phyloP scores from a whole-genome alignment of 23 tunicate species.

The Corella eumyota region DNA sequence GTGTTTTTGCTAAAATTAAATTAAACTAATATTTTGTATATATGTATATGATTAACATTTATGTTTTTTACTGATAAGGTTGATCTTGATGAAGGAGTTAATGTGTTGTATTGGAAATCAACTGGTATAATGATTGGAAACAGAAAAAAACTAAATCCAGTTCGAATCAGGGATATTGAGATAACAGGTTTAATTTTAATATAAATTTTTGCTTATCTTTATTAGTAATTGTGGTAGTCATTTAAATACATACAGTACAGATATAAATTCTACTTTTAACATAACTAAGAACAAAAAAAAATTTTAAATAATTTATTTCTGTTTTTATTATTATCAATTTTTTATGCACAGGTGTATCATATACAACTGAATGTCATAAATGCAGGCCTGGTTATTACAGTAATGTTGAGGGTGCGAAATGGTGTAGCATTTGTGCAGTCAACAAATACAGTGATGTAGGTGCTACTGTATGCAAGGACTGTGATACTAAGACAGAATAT shows the following conservation, averaged over 20 bases:
- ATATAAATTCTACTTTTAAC: too few relatives aligned
- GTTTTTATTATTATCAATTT: too few relatives aligned
- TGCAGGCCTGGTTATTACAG: slow-evolving; percentile 51
- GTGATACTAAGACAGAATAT: slow-evolving; percentile 34
- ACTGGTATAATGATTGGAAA: slow-evolving; percentile 59
- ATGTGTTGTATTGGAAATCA: slow-evolving; percentile 66
- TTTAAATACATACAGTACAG: not conserved
- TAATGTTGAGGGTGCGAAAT: slow-evolving; percentile 17
- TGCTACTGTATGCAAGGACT: slow-evolving; percentile 31
- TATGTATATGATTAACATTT: not conserved
- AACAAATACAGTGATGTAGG: slow-evolving; percentile 39
- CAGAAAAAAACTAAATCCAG: slow-evolving; percentile 37
- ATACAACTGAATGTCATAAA: slow-evolving; percentile 48
- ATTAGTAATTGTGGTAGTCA: not conserved
- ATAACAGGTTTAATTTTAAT: slow-evolving; percentile 26
- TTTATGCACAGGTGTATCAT: slow-evolving; percentile 76
- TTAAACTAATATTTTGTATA: not conserved
- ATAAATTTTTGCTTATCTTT: not conserved
- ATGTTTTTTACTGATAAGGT: slow-evolving; percentile 4
- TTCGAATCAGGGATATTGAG: slow-evolving; percentile 51
- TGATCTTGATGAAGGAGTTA: slow-evolving; percentile 28
- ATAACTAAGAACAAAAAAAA: too few relatives aligned
- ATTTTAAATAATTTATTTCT: too few relatives aligned
- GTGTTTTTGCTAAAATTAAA: too few relatives aligned
- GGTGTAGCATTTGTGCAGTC: slow-evolving; percentile 47